These are phyloP conservation scores for Polydrusus tereticollis DNA, from an alignment of 2,888 invertebrate genomes.

Conservation along the genomic window DNA sequence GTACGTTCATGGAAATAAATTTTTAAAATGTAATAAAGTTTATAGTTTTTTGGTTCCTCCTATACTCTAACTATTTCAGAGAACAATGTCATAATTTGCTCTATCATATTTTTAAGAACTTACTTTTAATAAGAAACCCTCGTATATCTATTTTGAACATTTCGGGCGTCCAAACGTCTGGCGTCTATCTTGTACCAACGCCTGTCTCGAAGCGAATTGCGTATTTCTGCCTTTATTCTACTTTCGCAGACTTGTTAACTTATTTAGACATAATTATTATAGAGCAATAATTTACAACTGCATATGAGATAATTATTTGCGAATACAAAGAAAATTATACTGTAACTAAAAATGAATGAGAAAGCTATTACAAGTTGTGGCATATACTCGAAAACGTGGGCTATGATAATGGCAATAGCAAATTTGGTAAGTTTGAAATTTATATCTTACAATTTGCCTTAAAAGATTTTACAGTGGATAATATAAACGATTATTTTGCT, in stretches of 20 bases:
- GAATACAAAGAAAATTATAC: background rate
- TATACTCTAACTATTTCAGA: too few relatives aligned
- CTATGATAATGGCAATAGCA: conserved; percentile 41
- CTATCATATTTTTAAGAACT: background rate
- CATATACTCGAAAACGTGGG: conserved; percentile 43
- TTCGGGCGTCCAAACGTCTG: conserved; percentile 45
- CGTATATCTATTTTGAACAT: conserved; percentile 8
- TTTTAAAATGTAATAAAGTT: too few relatives aligned
- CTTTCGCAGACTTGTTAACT: background rate
- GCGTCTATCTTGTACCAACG: conserved; percentile 26
- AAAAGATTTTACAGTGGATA: too few relatives aligned
- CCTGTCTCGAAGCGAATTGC: background rate
- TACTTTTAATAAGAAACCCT: background rate
- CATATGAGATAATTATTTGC: background rate
- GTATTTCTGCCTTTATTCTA: background rate
- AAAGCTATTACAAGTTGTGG: conserved; percentile 19
- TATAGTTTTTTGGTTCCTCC: too few relatives aligned
- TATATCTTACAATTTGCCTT: too few relatives aligned
- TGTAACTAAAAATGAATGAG: background rate
- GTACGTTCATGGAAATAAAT: too few relatives aligned
- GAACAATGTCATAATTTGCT: too few relatives aligned
- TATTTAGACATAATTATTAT: background rate
- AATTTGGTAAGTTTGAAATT: conserved; percentile 41
- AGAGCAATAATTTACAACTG: background rate
- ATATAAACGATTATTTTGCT: background rate